These are phyloP conservation scores for Marronus borbonicus DNA, from an alignment of 2,888 invertebrate species.

Conservation along the genomic window DNA sequence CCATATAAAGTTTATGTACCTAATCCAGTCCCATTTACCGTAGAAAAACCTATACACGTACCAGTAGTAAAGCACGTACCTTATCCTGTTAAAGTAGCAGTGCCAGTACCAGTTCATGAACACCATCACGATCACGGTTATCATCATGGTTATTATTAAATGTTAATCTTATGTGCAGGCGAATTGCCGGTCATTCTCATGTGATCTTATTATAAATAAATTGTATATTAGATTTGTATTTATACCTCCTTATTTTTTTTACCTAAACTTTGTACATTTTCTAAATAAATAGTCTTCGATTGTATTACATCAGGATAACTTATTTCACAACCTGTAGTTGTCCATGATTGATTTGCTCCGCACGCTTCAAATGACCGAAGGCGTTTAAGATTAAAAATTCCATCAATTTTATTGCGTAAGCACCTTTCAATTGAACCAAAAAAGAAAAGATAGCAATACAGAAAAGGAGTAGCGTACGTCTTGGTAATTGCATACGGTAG, in stretches of 20 bases:
- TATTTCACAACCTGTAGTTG: constrained; percentile 1
- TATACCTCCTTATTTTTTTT: constrained; percentile 38
- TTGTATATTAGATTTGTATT: constrained; percentile 45
- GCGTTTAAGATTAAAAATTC: constrained; percentile 17
- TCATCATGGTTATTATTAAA: constrained; percentile 39
- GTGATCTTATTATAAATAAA: constrained; percentile 47
- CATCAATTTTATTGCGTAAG: constrained; percentile 3
- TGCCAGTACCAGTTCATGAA: constrained; percentile 73
- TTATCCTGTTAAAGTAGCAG: constrained; percentile 65
- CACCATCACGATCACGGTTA: constrained; percentile 48
- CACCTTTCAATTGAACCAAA: background rate
- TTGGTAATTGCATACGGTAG: constrained; percentile 25
- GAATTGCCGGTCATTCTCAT: constrained; percentile 20
- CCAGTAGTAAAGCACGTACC: constrained; percentile 79
- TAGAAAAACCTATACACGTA: constrained; percentile 79
- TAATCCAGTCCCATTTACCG: constrained; percentile 80
- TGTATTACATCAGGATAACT: background rate
- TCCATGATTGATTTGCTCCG: background rate
- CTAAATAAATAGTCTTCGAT: constrained; percentile 31
- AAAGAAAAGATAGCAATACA: constrained; percentile 13
- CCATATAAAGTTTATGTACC: constrained; percentile 74
- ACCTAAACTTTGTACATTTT: constrained; percentile 29
- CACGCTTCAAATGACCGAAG: constrained; percentile 11
- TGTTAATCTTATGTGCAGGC: constrained; percentile 27
- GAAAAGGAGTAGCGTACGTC: background rate